Evolutionary conservation across 2,797 vertebrate genomes (phyloP), one percentile per base, ranked within the genome.

Genomic region (Catharus ustulatus): DNA sequence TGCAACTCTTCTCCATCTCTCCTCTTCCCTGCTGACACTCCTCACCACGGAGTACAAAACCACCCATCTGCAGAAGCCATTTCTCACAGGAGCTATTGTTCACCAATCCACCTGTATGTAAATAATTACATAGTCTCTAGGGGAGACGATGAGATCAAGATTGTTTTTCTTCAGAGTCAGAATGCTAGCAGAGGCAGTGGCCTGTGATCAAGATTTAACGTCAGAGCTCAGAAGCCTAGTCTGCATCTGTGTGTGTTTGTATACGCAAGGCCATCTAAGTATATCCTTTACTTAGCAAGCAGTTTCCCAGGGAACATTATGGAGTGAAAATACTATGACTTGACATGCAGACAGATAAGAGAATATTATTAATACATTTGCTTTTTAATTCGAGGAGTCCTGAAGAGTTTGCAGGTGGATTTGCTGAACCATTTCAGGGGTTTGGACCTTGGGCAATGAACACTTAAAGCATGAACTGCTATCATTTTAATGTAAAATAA

Each of bases 41-140:
- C 80, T 58, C 76, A 1, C 59, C 9, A n/a, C 23, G 48, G 38
- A 66, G 40, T 23, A 40, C 0, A 0, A 73, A 90, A 89, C 73
- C 71, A 90, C 71, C 27, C 19, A 27, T 45, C 45, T 95, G 52
- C 92, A 93, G 86, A 81, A 86, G 48, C 59, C 61, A 5, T 64
- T 95, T 89, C 74, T 92, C 78, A 84, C 75, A 64, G 61, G 34
- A 93, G 71, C 45, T 84, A n/a, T 48, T 75, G 34, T 57, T 76
- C 74, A 79, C 30, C 42, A 71, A 15, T 30, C 38, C 32, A 13
- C 34, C 45, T 89, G 32, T 57, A 13, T 40, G 55, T 77, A 87
- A 90, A 89, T 77, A 92, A 84, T 79, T 90, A 67, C 30, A 24
- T 2, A 32, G 45, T 87, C 78, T 61, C 30, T 52, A 87, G 24